Conservation (phyloP, 2,113 vertebrate species). For the Thermophis baileyi region DNA sequence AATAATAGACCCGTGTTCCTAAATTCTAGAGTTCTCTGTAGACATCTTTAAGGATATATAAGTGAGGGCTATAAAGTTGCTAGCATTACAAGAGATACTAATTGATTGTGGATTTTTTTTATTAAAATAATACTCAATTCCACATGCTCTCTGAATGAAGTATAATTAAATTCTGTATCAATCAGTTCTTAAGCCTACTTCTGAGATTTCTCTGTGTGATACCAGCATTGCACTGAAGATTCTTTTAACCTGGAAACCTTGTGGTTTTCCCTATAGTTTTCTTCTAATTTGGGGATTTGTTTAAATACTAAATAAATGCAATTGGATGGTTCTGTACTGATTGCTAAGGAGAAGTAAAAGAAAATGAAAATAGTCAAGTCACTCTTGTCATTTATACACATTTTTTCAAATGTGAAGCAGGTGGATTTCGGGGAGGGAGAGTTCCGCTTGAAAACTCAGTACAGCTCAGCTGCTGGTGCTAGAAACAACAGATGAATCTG, state of each 20-base stretch:
- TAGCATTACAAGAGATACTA: constrained; percentile 32
- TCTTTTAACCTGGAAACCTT: constrained; percentile 30
- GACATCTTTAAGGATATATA: constrained; percentile 29
- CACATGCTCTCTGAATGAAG: constrained; percentile 21
- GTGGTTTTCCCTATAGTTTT: background rate
- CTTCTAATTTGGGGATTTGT: background rate
- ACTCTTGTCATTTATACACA: background rate
- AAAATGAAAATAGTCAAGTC: background rate
- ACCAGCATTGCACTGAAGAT: constrained; percentile 4
- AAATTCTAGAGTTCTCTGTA: constrained; percentile 42
- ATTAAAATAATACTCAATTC: constrained; percentile 46
- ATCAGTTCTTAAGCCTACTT: constrained; percentile 39
- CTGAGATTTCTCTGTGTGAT: constrained; percentile 35
- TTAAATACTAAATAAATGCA: constrained; percentile 23
- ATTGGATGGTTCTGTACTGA: background rate
- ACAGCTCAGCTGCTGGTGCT: background rate
- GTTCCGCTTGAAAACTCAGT: background rate
- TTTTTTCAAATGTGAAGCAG: background rate
- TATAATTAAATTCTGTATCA: constrained; percentile 40
- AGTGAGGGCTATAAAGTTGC: constrained; percentile 31
- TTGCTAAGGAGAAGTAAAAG: background rate
- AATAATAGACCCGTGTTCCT: constrained; percentile 37
- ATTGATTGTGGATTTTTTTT: constrained; percentile 46
- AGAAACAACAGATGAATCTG: background rate
- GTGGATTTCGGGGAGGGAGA: background rate